These are phyloP conservation scores for Lamproptera curius DNA, from an alignment of 2,888 invertebrate genomes.

Conservation along the genomic window DNA sequence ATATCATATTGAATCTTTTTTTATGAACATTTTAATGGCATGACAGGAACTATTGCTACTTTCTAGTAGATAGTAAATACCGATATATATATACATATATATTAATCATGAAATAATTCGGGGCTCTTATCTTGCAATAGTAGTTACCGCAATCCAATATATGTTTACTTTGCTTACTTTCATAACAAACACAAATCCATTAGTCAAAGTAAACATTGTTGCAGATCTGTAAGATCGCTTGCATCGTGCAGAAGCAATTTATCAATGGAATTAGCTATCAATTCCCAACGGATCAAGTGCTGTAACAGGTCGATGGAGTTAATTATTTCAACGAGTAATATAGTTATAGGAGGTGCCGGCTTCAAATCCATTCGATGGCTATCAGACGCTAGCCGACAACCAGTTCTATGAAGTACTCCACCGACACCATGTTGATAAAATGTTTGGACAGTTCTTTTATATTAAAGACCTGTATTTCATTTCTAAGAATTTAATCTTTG, in stretches of 20 bases:
- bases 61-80: too few relatives aligned
- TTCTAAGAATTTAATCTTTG: neutral
- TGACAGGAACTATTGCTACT: too few relatives aligned
- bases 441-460: neutral
- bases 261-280: neutral
- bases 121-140: too few relatives aligned
- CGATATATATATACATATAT: too few relatives aligned
- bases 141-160: too few relatives aligned
- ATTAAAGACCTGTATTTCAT: neutral
- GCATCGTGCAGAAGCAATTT: neutral
- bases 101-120: too few relatives aligned
- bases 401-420: slow-evolving; percentile 30
- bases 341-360: slow-evolving; percentile 23
- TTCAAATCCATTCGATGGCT: slow-evolving; percentile 29
- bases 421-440: slow-evolving; percentile 19
- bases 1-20: too few relatives aligned
- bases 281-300: neutral
- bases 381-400: slow-evolving; percentile 34
- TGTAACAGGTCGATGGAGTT: neutral
- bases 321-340: neutral
- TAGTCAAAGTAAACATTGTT: too few relatives aligned
- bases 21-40: too few relatives aligned
- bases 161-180: too few relatives aligned
- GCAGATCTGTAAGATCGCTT: too few relatives aligned
- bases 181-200: too few relatives aligned